A percentile compares a stretch with the other conserved stretches of the same genome.
Conservation (phyloP, 2,113 vertebrate species). For the Cygnus buccinator region DNA sequence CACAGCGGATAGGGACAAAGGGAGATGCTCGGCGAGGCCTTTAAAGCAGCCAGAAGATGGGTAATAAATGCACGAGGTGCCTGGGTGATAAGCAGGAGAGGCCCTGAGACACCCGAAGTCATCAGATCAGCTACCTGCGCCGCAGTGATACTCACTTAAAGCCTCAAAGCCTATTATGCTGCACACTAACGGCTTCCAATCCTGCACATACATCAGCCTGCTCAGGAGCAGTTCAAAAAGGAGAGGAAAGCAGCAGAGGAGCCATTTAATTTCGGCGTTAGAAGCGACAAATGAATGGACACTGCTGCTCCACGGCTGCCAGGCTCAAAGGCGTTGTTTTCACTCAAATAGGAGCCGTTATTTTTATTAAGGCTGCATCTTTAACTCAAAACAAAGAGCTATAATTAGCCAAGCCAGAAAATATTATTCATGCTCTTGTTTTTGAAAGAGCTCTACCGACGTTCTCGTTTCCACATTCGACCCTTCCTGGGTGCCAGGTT, state of each 20-base stretch:
- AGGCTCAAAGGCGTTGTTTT: neutral
- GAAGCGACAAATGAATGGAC: neutral
- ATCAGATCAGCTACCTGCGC: neutral
- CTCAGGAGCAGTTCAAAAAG: neutral
- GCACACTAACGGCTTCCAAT: neutral
- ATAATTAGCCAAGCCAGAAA: neutral
- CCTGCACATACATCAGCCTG: neutral
- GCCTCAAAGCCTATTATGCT: neutral
- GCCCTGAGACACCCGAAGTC: rapidly evolving
- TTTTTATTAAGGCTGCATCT: neutral
- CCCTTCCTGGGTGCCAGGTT: neutral
- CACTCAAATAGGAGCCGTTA: neutral
- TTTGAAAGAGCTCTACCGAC: neutral
- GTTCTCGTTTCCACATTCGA: neutral
- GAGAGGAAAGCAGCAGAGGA: neutral
- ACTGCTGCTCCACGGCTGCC: neutral
- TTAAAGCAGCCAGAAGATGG: neutral
- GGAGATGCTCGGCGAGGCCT: neutral
- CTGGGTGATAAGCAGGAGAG: neutral
- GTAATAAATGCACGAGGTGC: neutral
- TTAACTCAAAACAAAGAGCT: neutral
- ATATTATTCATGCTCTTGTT: neutral
- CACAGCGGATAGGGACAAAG: neutral
- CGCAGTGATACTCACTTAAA: rapidly evolving
- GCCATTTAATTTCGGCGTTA: neutral